Evolutionary conservation across 2,797 vertebrate species (phyloP), one percentile per base, ranked within the genome.

Genomic region (Eulemur mongoz): DNA sequence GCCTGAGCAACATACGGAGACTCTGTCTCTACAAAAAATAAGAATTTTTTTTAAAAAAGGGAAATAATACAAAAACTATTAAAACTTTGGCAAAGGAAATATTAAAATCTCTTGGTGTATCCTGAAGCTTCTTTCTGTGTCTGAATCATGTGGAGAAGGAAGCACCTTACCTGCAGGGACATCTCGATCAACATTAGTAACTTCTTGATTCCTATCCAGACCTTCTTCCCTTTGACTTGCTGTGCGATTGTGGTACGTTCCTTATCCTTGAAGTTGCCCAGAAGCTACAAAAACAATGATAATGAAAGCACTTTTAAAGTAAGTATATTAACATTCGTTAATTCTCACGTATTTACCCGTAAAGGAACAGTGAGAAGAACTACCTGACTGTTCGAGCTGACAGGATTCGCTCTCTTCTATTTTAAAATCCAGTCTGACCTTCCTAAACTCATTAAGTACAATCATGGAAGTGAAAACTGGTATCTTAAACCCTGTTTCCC

Each of bases 121-220:
- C 20, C 12, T 6, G 15, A 78, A 79, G n/a, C 22, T 23, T 65
- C 63, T 30, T 50, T 78, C 65, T 61, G 4, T 12, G 25, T 63
- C 81, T 81, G 84, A 52, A 48, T 61, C 67, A 38, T 0, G 7
- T 0, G 23, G 65, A 54, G 61, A n/a, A 75, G 27, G 84, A 52
- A 25, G 43, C 12, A 13, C 83, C 99, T 99, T 96, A 99, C 99
- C 99, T 99, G 99, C 35, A 99, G 95, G 2, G 99, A 99, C 99
- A 99, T 99, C 98, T 99, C 99, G 50, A 99, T 99, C 97, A 99
- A 98, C 99, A 99, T 99, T 86, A 99, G 99, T 95, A 99, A 97
- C 99, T 99, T 99, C 94, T 99, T 99, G 92, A 99, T 99, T 52
- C 99, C 99, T 5, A 99, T 99, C 99, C 99, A 99, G 96, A 99